These are phyloP conservation scores for Toxotes lorentzi DNA, from an alignment of 2,797 vertebrate species.

Conservation along the genomic window DNA sequence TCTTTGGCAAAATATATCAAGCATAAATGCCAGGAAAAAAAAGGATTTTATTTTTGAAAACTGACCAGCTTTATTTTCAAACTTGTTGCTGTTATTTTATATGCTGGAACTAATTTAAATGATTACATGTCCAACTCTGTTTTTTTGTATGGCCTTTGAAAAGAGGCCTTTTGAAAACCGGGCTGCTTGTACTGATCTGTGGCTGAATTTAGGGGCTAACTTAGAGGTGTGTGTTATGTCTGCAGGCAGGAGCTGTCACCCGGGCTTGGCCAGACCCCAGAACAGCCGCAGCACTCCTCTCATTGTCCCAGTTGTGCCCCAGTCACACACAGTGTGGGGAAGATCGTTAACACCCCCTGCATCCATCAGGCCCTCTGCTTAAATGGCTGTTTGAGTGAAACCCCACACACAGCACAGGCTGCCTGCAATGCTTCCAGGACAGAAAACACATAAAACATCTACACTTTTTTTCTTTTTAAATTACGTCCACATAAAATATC, in stretches of 20 bases:
- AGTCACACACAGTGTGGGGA: conserved; percentile 51
- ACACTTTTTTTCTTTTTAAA: neutral
- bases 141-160: conserved; percentile 13
- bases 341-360: conserved; percentile 68
- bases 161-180: conserved; percentile 10
- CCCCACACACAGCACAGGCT: conserved; percentile 51
- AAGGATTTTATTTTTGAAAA: conserved; percentile 12
- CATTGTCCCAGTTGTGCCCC: conserved; percentile 56
- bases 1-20: neutral
- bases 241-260: conserved; percentile 39
- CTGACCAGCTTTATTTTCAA: neutral
- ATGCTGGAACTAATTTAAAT: conserved; percentile 20
- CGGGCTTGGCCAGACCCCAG: conserved; percentile 51
- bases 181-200: neutral
- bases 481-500: conserved; percentile 3
- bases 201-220: neutral
- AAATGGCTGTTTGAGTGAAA: conserved; percentile 32
- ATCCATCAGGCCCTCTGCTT: conserved; percentile 54
- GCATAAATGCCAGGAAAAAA: conserved; percentile 2
- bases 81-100: conserved; percentile 22
- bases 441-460: conserved; percentile 17
- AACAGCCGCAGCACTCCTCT: conserved; percentile 46
- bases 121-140: conserved; percentile 23
- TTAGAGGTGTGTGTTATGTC: conserved; percentile 1
- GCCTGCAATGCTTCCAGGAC: conserved; percentile 19